These are phyloP conservation scores for Carpatolechia fugitivella DNA, from an alignment of 2,888 invertebrate species.

Conservation along the genomic window DNA sequence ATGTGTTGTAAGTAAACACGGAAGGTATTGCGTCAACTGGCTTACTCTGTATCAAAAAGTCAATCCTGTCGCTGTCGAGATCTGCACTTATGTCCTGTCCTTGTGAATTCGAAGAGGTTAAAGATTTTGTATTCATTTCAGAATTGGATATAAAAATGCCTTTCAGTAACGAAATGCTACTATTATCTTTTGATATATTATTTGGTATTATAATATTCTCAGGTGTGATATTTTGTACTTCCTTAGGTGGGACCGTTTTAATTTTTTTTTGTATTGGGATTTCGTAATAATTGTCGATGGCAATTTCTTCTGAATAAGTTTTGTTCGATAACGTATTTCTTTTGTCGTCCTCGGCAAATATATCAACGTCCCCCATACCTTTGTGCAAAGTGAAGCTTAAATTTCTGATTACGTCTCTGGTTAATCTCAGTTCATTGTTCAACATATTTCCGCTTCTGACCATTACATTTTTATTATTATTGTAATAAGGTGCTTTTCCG, in stretches of 20 bases:
- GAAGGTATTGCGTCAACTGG: conserved; percentile 23
- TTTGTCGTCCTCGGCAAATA: background rate
- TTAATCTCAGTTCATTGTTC: conserved; percentile 39
- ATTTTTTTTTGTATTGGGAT: conserved; percentile 30
- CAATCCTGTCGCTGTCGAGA: conserved; percentile 37
- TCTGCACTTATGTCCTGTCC: conserved; percentile 19
- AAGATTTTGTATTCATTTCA: conserved; percentile 17
- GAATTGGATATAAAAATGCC: conserved; percentile 34
- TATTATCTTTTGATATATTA: conserved; percentile 22
- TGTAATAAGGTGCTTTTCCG: conserved; percentile 38
- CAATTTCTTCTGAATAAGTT: conserved; percentile 27
- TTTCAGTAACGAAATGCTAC: conserved; percentile 31
- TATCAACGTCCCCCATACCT: background rate
- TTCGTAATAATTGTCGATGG: conserved; percentile 36
- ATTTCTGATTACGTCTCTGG: conserved; percentile 40
- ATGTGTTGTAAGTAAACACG: conserved; percentile 39
- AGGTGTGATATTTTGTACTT: conserved; percentile 22
- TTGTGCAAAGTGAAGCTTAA: background rate
- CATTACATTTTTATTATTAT: conserved; percentile 30
- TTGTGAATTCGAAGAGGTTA: background rate
- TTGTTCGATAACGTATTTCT: conserved; percentile 15
- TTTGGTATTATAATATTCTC: background rate
- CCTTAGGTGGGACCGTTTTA: conserved; percentile 32
- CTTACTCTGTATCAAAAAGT: conserved; percentile 48
- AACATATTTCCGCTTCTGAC: conserved; percentile 25